Evolutionary conservation across 2,888 invertebrate genomes (phyloP), one percentile per base, ranked within the genome.

Genomic region (Pterostichus niger): DNA sequence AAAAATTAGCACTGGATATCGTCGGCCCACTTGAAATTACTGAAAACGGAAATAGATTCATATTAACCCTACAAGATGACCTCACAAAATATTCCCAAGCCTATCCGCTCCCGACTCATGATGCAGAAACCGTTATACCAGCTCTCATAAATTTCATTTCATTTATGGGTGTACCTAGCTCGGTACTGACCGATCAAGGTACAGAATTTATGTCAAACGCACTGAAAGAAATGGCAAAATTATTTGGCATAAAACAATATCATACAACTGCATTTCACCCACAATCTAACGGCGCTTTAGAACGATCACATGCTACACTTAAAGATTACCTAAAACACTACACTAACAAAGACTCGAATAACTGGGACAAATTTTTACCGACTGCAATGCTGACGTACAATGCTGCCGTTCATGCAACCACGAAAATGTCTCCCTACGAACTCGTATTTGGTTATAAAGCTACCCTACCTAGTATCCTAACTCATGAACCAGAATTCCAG

Each of bases 41-140:
- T 0, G 84, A 86, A 81, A 61, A 84, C 7, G 87, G 86, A 15
- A 88, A 88, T 82, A 85, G 85, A 85, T 89, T 85, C 77, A 87
- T 89, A 33, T 73, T 89, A n/a, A 88, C 88, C 0, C 31, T 88
- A 6, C 87, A 88, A 85, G 88, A 89, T 75, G 87, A 88, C 83
- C 81, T 88, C n/a, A 87, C 88, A 0, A 88, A 89, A 86, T 89
- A 85, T 84, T 86, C 87, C 10, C 85, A 86, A 83, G 88, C 88
- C 6, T 85, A 84, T 54, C 84, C 88, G 0, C 84, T 89, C 9
- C 86, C 85, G 5, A 87, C 89, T 85, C 86, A 86, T 17, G 87
- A 88, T 85, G 86, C 89, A 0, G 31, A 46, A 52, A 88, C 88
- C 0, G 85, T 89, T 6, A 84, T 46, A 49, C 85, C 87, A 9